Evolutionary conservation across 2,888 invertebrate genomes (phyloP).

Genomic region (Caenorhabditis zanzibari): DNA sequence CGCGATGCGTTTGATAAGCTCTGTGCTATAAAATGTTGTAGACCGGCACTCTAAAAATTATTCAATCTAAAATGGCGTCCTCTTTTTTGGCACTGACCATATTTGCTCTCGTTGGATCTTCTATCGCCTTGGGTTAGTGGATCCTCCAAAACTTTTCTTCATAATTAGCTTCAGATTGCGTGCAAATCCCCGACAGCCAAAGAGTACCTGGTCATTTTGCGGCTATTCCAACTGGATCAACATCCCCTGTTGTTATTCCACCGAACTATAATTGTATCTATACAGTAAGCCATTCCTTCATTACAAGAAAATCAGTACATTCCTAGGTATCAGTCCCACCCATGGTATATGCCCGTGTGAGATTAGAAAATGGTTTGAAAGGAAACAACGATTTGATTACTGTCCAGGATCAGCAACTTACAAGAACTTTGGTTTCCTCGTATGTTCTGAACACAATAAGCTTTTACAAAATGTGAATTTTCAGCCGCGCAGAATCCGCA

Average conservation of each 20-base stretch:
- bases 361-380: constrained; percentile 30
- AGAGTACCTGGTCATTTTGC: not conserved
- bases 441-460: not conserved
- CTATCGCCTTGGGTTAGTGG: constrained; percentile 19
- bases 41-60: not conserved
- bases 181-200: constrained; percentile 17
- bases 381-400: constrained; percentile 45
- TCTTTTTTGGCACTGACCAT: constrained; percentile 3
- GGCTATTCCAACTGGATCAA: constrained; percentile 19
- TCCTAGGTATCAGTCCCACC: constrained; percentile 2
- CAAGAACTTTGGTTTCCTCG: constrained; percentile 25
- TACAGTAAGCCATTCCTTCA: not conserved
- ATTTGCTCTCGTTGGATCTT: not conserved
- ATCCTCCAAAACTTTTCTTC: not conserved
- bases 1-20: constrained; percentile 6
- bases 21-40: constrained; percentile 4
- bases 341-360: constrained; percentile 32
- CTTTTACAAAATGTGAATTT: not conserved
- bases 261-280: constrained; percentile 35
- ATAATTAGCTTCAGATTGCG: constrained; percentile 14
- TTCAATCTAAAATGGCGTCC: not conserved
- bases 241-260: constrained; percentile 14
- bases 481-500: not conserved
- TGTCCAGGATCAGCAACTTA: constrained; percentile 1
- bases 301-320: not conserved